Evolutionary conservation across 2,113 vertebrate genomes (phyloP), one percentile per base, ranked within the genome.

Genomic region (Alouatta palliata): DNA sequence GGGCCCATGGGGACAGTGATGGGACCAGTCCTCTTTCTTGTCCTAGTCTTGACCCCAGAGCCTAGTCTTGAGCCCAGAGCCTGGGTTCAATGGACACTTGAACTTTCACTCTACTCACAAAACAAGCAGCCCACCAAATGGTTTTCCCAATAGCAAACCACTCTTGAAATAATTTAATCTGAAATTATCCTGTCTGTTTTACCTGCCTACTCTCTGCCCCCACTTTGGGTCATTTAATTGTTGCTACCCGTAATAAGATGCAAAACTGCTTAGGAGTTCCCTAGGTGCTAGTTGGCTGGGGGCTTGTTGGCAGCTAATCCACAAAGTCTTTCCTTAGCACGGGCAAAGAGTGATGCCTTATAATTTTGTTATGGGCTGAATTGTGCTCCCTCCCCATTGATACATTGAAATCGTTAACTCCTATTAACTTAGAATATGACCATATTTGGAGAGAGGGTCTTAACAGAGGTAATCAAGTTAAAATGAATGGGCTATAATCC

Each of bases 291-390:
- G 61, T 79, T 82, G 83, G 43, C 91, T 94, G 94, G 43, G 83
- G 97, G 96, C 16, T 89, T 82, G 91, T 8, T 88, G 89, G 56
- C 58, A 96, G 66, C 76, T 98, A 98, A 97, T 21, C 95, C 64
- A 95, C 88, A 97, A 87, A 94, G 80, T 35, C 92, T 96, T 84
- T 93, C 91, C 96, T 95, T 91, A 47, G 83, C 95, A 95, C 77
- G 84, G 73, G 80, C 40, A 87, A 82, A 92, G 95, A 88, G 0
- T 47, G 73, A 97, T 10, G 0, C 13, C 68, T 43, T 40, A 87
- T 58, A 89, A 77, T 54, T 97, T 96, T 30, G 61, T 8, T 77
- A 76, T 17, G 32, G 45, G 71, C 47, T 86, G 27, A 43, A 54
- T 2, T 77, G 56, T 77, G 10, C n/a, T 7, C 52, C 8, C 21